Base-by-base conservation (phyloP, 1,140 invertebrate genomes). In the Temnothorax longispinosus region DNA sequence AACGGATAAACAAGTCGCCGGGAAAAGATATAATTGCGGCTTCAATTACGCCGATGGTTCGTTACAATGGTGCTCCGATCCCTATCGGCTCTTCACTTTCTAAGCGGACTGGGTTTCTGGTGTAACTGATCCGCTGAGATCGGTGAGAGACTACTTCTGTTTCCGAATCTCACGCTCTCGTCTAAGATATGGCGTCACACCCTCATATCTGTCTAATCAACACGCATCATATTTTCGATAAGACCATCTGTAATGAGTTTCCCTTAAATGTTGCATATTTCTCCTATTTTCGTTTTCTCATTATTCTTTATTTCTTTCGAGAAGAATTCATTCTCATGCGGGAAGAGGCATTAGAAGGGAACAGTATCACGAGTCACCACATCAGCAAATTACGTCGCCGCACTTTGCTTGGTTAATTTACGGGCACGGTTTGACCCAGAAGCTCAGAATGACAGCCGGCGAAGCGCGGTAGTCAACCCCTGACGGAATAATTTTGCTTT, bases 401-500 rank as follows among this genome's bases (percentile, higher is more conserved):
- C 47, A 32, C 74, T 44, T 50, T 32, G 18, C 74, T 54, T 54
- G 15, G 15, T 65, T 67, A 84, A 84, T 78, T 85, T 78, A 50
- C 47, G 15, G 15, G 15, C 47, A 52, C 64, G 60, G 74, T 78
- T 85, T 78, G 82, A 85, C 82, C 82, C 27, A 52, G 47, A 85
- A 76, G 72, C 82, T 78, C 74, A 60, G 80, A 75, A 75, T 84
- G 80, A 84, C 80, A 41, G 80, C 52, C 67, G 52, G 21, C 69
- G 41, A 38, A 47, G 50, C 54, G 13, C 80, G 69, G 54, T 18
- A 60, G 69, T 84, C 54, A 84, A 76, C 85, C 85, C 44, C 77
- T 80, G 76, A 80, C 80, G 80, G 89, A 89, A 90, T 89, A 90
- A 89, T 90, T 87, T 90, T 87, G 89, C 80, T 87, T 88, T 90